Base-by-base conservation (phyloP, 2,797 vertebrate genomes). In the Catamblyrhynchus diadema region DNA sequence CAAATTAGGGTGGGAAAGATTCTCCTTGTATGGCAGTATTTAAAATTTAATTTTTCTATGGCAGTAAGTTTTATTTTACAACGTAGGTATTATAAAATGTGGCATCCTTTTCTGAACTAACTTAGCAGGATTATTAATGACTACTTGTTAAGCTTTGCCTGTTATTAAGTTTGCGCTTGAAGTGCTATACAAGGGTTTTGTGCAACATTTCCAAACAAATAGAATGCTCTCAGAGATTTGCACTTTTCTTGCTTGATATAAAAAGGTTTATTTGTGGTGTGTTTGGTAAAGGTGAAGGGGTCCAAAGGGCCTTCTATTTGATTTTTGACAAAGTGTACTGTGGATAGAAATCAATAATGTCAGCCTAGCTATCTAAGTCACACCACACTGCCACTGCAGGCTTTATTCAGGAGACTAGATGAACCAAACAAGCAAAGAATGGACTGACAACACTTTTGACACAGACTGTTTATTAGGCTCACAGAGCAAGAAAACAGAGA, bases 321-420 rank as follows among this genome's bases (percentile, higher is more conserved):
- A 99, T 99, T 99, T 99, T 99, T 99, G 99, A 99, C 99, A 99
- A 99, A 99, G 99, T 99, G 98, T 98, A 98, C 97, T 97, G 97
- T 98, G 98, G 98, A 98, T 98, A 98, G 98, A 99, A 99, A 99
- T 99, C 99, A 98, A 99, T 99, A 99, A 98, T 98, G 95, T 98
- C 98, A 98, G 98, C 97, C 96, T 93, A 96, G 98, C 97, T 97
- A 96, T 98, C 98, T 97, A 97, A 98, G 98, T 98, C 98, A 98
- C 97, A 88, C 97, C 97, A 97, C 97, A 93, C 96, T 94, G 98
- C 98, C 95, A 97, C 97, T 93, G 97, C 95, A 94, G 97, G 97
- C 98, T 98, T 98, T 98, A 98, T 98, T 98, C 98, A 84, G 97
- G 96, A 98, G 97, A 97, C 97, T 97, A 98, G 98, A 99, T 98